Conservation (phyloP, 2,113 vertebrate species). For the Polypterus senegalus region DNA sequence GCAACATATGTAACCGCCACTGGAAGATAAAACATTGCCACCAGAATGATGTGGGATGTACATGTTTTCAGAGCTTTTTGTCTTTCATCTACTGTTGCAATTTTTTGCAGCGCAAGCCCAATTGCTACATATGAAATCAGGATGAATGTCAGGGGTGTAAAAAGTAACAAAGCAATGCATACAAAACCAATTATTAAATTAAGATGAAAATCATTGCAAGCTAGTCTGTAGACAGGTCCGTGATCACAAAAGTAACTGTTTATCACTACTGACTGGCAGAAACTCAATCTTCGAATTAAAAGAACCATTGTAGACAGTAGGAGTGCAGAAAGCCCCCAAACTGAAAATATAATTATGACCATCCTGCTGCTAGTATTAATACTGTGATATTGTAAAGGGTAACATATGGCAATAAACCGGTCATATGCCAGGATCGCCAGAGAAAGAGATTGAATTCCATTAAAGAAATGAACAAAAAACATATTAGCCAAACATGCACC, state of each 20-base stretch:
- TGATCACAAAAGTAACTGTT: slow-evolving; percentile 41
- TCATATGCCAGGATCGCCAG: slow-evolving; percentile 36
- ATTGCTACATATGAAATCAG: slow-evolving; percentile 11
- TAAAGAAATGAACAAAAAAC: slow-evolving; percentile 33
- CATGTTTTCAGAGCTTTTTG: neutral
- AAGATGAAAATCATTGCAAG: slow-evolving; percentile 29
- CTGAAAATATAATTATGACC: slow-evolving; percentile 13
- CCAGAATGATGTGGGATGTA: neutral
- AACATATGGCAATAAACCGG: slow-evolving; percentile 38
- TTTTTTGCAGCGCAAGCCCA: neutral
- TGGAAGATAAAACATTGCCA: neutral
- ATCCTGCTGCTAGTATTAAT: slow-evolving; percentile 23
- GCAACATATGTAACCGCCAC: neutral
- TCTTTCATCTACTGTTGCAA: neutral
- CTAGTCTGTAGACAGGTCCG: slow-evolving; percentile 22
- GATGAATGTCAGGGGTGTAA: slow-evolving; percentile 14
- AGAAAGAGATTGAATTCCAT: slow-evolving; percentile 30
- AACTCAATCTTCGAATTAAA: slow-evolving; percentile 31
- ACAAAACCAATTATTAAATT: slow-evolving; percentile 8
- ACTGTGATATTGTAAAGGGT: slow-evolving; percentile 32
- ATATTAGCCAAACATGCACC: slow-evolving; percentile 32
- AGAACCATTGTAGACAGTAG: neutral
- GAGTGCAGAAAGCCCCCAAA: slow-evolving; percentile 7
- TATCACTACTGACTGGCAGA: slow-evolving; percentile 34
- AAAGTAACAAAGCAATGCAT: neutral